These are phyloP conservation scores for Mungos mungo DNA, from an alignment of 2,113 vertebrate species.

Conservation along the genomic window DNA sequence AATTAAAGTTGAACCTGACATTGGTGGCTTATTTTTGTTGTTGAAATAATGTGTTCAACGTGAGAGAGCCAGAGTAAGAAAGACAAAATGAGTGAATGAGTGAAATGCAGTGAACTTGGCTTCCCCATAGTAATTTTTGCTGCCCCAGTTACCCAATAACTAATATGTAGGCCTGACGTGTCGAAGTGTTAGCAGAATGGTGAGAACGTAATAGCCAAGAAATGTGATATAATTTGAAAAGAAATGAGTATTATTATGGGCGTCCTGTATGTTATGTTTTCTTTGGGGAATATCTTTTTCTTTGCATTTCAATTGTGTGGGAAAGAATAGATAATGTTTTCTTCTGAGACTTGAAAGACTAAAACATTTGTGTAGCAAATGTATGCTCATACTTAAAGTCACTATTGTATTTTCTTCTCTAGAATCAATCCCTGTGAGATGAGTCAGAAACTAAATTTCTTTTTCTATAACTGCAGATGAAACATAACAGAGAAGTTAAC, in stretches of 20 bases:
- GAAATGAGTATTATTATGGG: not conserved
- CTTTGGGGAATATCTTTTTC: not conserved
- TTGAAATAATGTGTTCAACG: conserved; percentile 25
- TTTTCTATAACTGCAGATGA: not conserved
- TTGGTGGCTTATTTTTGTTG: not conserved
- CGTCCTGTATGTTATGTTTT: not conserved
- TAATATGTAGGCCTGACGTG: not conserved
- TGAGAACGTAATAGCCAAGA: not conserved
- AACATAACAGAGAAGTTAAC: not conserved
- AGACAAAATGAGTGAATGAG: not conserved
- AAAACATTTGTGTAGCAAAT: not conserved
- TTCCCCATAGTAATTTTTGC: conserved; percentile 30
- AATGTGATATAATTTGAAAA: not conserved
- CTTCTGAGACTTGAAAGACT: not conserved
- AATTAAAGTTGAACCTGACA: conserved; percentile 44
- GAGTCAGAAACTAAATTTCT: conserved; percentile 9
- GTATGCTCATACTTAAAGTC: not conserved
- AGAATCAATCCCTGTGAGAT: not conserved
- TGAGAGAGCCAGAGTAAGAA: not conserved
- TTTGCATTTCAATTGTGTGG: not conserved
- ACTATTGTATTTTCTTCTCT: not conserved
- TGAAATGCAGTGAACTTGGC: not conserved
- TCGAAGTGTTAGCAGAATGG: not conserved
- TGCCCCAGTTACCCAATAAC: not conserved
- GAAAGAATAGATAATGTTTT: conserved; percentile 42